Evolutionary conservation across 1,140 invertebrate genomes (phyloP), one percentile per base, ranked within the genome.

Genomic region (Physella acuta): DNA sequence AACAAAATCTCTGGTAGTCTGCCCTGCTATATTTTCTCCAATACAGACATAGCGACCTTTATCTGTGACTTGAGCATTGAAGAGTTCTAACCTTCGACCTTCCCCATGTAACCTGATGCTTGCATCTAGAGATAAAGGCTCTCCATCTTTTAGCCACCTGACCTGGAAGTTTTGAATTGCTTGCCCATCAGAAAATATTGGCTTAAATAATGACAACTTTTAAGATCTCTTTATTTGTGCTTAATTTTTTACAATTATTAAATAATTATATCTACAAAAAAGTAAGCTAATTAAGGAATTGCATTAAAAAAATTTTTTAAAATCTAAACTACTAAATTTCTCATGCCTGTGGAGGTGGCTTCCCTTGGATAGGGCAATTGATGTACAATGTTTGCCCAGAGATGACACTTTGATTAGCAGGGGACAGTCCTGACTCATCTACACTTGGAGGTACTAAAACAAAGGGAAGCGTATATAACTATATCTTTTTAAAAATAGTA

Each of bases 1-100:
- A 70, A 78, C 31, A 68, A 76, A 78, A 49, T 76, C 62, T 71
- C 73, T 73, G 55, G 83, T 65, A 70, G 76, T 51, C 69, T 66
- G 71, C 51, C 84, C 79, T 33, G 80, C 78, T 31, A 84, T 81
- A 78, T 88, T 89, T 17, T 82, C 77, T 16, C 87, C 88, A 36
- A 82, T 67, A 77, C 88, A 89, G 2, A 77, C 86, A 75, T 88
- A 89, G 28, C 75, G 58, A 8, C 80, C 83, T 26, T 75, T 72
- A 70, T 89, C 84, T 44, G 73, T 76, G 1, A 83, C 75, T 3
- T 78, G 68, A 11, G 81, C 78, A 63, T 64, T 73, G 30, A 61
- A 31, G 5, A 85, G 65, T 34, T 80, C 76, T 26, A 85, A 61
- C 20, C 78, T 71, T 16, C 78, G 67, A 8, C 81, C 83, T 34